These are phyloP conservation scores for Chymomyza caudatula DNA, from an alignment of 2,888 invertebrate genomes.

Conservation along the genomic window DNA sequence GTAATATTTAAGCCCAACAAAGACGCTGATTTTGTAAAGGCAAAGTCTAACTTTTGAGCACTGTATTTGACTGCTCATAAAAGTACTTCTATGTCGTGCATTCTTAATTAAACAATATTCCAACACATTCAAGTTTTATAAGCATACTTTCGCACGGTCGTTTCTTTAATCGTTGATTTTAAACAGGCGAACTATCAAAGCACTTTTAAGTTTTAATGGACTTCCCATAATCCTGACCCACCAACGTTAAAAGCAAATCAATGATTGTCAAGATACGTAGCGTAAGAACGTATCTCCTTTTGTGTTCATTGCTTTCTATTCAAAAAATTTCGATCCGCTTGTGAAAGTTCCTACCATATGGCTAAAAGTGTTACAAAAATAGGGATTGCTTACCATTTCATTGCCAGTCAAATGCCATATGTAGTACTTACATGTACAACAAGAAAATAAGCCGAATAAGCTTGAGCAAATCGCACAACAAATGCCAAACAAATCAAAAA, in stretches of 20 bases:
- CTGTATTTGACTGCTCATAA: not conserved
- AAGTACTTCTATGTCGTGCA: too few relatives aligned
- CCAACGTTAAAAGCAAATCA: too few relatives aligned
- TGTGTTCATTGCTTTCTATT: not conserved
- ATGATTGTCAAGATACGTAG: not conserved
- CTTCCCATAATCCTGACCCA: too few relatives aligned
- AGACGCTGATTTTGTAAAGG: too few relatives aligned
- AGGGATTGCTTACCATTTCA: not conserved
- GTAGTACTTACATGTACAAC: not conserved
- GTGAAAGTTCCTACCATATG: not conserved
- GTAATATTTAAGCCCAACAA: not conserved
- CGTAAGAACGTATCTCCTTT: not conserved
- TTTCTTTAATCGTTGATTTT: too few relatives aligned
- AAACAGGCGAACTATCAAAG: too few relatives aligned
- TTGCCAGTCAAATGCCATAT: not conserved
- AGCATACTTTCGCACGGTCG: too few relatives aligned
- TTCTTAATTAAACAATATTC: too few relatives aligned
- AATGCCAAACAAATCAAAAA: not conserved
- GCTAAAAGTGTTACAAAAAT: too few relatives aligned
- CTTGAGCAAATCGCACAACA: not conserved
- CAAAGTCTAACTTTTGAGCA: not conserved
- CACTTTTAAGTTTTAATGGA: too few relatives aligned
- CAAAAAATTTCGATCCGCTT: not conserved
- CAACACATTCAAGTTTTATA: too few relatives aligned
- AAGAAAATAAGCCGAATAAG: not conserved